These are phyloP conservation scores for Agrochola macilenta DNA, from an alignment of 2,888 invertebrate species.

Conservation along the genomic window DNA sequence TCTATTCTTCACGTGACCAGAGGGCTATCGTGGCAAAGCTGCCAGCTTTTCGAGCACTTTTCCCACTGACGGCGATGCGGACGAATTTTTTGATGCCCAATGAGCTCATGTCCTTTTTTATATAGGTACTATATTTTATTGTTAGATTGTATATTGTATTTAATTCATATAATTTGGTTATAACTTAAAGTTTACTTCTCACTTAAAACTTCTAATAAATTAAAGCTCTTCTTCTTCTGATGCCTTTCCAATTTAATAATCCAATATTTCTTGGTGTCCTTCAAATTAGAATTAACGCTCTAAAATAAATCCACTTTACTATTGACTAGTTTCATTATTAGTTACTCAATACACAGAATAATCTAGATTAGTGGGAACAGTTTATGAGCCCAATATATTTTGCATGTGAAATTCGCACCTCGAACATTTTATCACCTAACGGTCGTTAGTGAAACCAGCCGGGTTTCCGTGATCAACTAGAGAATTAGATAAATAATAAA, in stretches of 20 bases:
- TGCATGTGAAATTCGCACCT: conserved; percentile 29
- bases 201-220: not conserved
- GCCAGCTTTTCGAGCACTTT: no score
- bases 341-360: conserved; percentile 18
- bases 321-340: conserved; percentile 6
- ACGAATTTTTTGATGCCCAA: no score
- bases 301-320: conserved; percentile 3
- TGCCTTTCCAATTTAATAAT: not conserved
- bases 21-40: no score
- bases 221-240: not conserved
- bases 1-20: no score
- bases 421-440: conserved; percentile 36
- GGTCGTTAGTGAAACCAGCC: conserved; percentile 5
- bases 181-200: not conserved
- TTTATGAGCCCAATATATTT: conserved; percentile 48
- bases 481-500: not conserved
- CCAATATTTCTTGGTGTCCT: not conserved
- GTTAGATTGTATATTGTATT: no score
- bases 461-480: not conserved
- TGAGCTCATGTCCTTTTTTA: no score
- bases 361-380: conserved; percentile 26
- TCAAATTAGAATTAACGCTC: not conserved
- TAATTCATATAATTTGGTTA: no score
- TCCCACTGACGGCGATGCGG: no score
- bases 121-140: no score